Conservation (phyloP, 2,797 vertebrate genomes). For the Sebastes variabilis region DNA sequence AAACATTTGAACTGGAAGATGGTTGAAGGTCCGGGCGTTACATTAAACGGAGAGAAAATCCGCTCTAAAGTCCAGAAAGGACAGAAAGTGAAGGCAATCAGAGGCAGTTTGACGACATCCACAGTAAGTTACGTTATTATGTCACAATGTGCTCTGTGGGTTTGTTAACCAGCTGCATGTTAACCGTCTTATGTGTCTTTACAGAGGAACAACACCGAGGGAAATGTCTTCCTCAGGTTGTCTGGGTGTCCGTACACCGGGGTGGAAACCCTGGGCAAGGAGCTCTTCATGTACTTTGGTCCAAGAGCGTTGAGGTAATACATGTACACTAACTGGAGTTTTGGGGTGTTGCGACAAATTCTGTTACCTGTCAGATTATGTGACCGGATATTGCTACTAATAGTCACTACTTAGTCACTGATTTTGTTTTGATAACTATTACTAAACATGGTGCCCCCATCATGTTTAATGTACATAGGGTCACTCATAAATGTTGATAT, state of each 20-base stretch:
- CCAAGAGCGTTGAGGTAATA: slow-evolving; percentile 84
- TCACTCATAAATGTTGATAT: background rate
- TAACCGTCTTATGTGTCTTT: background rate
- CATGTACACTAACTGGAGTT: no score
- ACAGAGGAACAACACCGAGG: slow-evolving; percentile 43
- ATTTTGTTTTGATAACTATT: background rate
- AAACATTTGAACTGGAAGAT: slow-evolving; percentile 57
- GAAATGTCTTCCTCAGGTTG: slow-evolving; percentile 46
- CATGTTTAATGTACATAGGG: background rate
- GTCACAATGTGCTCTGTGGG: background rate
- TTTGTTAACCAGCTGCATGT: background rate
- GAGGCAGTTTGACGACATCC: slow-evolving; percentile 59
- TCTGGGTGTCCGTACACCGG: slow-evolving; percentile 81
- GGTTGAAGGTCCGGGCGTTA: slow-evolving; percentile 91
- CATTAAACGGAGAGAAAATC: slow-evolving; percentile 87
- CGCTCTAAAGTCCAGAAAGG: slow-evolving; percentile 81
- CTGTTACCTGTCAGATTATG: background rate
- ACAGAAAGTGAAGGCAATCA: slow-evolving; percentile 77
- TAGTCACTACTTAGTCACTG: background rate
- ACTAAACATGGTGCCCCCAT: background rate
- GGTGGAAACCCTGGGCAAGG: slow-evolving; percentile 91
- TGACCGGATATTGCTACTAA: background rate
- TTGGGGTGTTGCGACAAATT: background rate
- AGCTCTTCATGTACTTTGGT: slow-evolving; percentile 94
- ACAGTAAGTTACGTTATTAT: slow-evolving; percentile 32